Percentiles rank a stretch among this genome's conserved stretches.
Evolutionary conservation across 1,140 invertebrate genomes (phyloP).

Genomic region (Drosophila repletoides): DNA sequence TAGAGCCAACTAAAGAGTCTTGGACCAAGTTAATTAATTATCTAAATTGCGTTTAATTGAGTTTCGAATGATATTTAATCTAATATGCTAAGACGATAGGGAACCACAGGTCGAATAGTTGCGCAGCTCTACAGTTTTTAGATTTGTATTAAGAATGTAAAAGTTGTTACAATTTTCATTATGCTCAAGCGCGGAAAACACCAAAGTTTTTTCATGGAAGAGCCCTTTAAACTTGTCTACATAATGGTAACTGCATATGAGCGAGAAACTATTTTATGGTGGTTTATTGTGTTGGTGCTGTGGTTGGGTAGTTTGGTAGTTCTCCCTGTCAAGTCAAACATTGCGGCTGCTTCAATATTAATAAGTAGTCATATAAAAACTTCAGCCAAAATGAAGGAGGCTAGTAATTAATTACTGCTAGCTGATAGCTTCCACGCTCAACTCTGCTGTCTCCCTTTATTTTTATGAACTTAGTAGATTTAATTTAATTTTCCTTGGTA

Average conservation of each 20-base stretch:
- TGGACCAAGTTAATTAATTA: no score
- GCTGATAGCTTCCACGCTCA: background rate
- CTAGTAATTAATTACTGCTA: conserved; percentile 22
- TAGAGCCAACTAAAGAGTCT: no score
- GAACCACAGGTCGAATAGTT: background rate
- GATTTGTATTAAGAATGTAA: background rate
- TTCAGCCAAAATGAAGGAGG: conserved; percentile 3
- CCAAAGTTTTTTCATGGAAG: background rate
- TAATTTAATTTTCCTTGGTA: no score
- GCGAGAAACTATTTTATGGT: background rate
- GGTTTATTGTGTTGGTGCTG: background rate
- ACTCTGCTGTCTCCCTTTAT: no score
- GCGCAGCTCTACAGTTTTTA: background rate
- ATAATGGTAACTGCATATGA: conserved; percentile 26
- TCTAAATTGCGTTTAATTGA: conserved; percentile 22
- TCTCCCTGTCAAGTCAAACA: conserved; percentile 9
- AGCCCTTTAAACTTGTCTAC: conserved; percentile 14
- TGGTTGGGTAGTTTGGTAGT: background rate
- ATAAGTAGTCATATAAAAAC: conserved; percentile 36
- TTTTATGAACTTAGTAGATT: no score
- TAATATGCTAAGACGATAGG: no score
- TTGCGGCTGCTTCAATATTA: conserved; percentile 35
- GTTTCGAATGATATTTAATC: conserved; percentile 12
- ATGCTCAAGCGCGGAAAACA: background rate
- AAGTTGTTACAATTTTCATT: conserved; percentile 13